Evolutionary conservation across 2,113 vertebrate species (phyloP).

Genomic region (Lutjanus erythropterus): DNA sequence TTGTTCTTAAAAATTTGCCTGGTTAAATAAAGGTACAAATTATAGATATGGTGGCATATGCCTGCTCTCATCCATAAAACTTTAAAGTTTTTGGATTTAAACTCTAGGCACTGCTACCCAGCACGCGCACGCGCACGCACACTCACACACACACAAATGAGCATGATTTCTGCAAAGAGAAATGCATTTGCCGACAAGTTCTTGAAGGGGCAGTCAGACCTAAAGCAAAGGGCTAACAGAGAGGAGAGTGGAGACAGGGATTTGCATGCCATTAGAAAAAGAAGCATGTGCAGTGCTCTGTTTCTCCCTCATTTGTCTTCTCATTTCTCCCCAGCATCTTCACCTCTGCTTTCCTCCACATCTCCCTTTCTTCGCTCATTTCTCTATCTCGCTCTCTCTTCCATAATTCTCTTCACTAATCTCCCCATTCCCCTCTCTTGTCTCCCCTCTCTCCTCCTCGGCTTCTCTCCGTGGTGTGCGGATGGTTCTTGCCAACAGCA

Average conservation of each 20-base stretch:
- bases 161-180: conserved; percentile 10
- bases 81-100: conserved; percentile 8
- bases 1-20: no score
- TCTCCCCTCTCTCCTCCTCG: conserved; percentile 27
- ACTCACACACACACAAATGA: conserved; percentile 7
- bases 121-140: conserved; percentile 7
- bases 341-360: conserved; percentile 10
- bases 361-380: conserved; percentile 6
- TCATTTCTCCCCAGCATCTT: conserved; percentile 27
- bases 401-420: conserved; percentile 54
- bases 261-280: conserved; percentile 65
- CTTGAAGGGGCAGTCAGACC: conserved; percentile 21
- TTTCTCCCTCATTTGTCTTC: conserved; percentile 55
- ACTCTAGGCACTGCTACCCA: not conserved
- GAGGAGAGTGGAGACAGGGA: conserved; percentile 26
- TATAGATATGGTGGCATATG: no score
- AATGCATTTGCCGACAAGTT: conserved; percentile 22
- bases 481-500: conserved; percentile 61
- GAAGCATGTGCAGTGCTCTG: conserved; percentile 24
- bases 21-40: no score
- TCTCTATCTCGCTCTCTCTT: conserved; percentile 39
- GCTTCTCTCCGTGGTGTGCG: conserved; percentile 31
- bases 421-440: conserved; percentile 24
- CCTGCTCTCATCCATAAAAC: no score
- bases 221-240: conserved; percentile 18